These are phyloP conservation scores for Platichthys stellatus DNA, from an alignment of 2,113 vertebrate genomes.

Conservation along the genomic window DNA sequence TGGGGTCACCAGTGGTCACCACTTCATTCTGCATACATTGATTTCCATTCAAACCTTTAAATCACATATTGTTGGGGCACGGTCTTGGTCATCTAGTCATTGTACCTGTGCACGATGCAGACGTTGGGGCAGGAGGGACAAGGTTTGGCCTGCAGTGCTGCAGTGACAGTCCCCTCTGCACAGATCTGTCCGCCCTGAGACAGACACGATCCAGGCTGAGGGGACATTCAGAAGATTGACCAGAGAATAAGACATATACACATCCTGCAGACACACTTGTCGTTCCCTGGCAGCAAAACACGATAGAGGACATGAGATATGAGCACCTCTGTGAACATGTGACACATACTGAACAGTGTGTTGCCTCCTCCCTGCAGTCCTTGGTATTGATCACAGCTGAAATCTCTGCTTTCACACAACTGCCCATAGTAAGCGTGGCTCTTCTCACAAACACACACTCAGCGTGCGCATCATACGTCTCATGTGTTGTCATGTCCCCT, in stretches of 20 bases:
- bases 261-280: conserved; percentile 27
- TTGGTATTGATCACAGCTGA: conserved; percentile 16
- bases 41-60: too few relatives aligned
- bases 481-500: too few relatives aligned
- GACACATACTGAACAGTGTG: not conserved
- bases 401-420: conserved; percentile 24
- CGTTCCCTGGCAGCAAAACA: conserved; percentile 23
- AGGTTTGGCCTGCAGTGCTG: conserved; percentile 7
- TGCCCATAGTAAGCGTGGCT: too few relatives aligned
- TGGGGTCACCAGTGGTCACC: too few relatives aligned
- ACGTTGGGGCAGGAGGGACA: conserved; percentile 42
- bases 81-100: too few relatives aligned
- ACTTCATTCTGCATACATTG: too few relatives aligned
- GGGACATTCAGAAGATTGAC: too few relatives aligned
- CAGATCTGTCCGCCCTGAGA: conserved; percentile 26
- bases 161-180: conserved; percentile 41
- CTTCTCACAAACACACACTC: too few relatives aligned
- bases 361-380: conserved; percentile 16
- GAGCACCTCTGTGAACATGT: not conserved
- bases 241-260: not conserved
- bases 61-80: too few relatives aligned
- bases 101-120: too few relatives aligned
- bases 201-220: not conserved
- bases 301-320: not conserved
- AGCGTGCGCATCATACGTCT: too few relatives aligned